Evolutionary conservation across 2,888 invertebrate genomes (phyloP).

Genomic region (Eupithecia inturbata): DNA sequence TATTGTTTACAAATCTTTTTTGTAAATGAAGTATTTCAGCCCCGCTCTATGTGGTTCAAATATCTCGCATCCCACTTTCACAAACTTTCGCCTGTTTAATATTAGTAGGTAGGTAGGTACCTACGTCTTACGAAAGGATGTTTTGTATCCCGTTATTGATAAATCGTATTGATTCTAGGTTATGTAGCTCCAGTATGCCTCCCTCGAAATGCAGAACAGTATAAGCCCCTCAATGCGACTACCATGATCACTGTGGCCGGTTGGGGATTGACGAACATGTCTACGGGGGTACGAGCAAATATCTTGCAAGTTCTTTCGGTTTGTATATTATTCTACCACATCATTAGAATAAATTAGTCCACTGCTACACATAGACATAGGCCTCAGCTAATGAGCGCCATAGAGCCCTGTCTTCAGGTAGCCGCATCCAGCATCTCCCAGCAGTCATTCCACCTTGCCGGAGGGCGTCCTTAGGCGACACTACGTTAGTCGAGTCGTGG

Average conservation of each 20-base stretch:
- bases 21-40: too few relatives aligned
- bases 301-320: conserved; percentile 78
- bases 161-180: conserved; percentile 57
- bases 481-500: neutral
- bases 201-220: conserved; percentile 54
- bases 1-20: too few relatives aligned
- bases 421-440: neutral
- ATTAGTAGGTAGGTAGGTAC: too few relatives aligned
- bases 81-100: too few relatives aligned
- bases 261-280: conserved; percentile 80
- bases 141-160: neutral
- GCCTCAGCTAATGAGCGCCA: neutral
- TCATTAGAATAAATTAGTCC: neutral
- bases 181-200: conserved; percentile 85
- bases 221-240: neutral
- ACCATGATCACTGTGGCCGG: conserved; percentile 80
- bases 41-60: too few relatives aligned
- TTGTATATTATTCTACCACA: conserved; percentile 35
- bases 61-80: too few relatives aligned
- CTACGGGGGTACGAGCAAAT: conserved; percentile 69
- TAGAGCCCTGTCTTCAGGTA: neutral
- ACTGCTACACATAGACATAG: neutral
- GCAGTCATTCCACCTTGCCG: neutral
- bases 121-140: neutral
- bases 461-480: neutral